Evolutionary conservation across 2,797 vertebrate species (phyloP).

Genomic region (Rhinoraja longicauda): DNA sequence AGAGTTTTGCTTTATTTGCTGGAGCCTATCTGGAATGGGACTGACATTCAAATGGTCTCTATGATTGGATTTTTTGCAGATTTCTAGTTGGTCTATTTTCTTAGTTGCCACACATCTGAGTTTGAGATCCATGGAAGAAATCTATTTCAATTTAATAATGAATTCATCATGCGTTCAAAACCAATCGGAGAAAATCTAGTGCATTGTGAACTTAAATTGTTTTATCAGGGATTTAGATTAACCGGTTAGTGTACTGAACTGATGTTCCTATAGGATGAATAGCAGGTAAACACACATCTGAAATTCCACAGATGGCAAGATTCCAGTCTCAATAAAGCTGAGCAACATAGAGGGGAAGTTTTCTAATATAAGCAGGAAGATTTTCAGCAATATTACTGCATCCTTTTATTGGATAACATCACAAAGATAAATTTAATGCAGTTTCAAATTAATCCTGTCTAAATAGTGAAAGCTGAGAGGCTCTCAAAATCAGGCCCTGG

Average conservation of each 20-base stretch:
- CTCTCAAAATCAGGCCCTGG: neutral
- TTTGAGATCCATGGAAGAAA: neutral
- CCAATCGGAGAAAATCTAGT: neutral
- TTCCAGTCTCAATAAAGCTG: neutral
- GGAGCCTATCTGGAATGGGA: neutral
- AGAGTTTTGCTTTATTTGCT: constrained; percentile 16
- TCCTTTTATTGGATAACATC: neutral
- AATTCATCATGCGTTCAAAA: neutral
- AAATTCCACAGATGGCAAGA: neutral
- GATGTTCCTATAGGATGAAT: neutral
- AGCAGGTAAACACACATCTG: neutral
- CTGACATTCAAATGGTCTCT: neutral
- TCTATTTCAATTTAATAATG: neutral
- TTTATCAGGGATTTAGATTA: neutral
- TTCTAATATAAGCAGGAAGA: neutral
- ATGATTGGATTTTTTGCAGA: neutral
- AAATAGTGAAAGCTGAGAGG: neutral
- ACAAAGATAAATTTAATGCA: neutral
- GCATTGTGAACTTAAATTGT: neutral
- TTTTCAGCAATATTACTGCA: neutral
- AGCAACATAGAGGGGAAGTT: neutral
- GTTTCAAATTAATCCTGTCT: neutral
- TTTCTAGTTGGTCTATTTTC: neutral
- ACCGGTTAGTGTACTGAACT: neutral
- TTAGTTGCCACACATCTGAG: neutral